A percentile compares a stretch with the other conserved stretches of the same genome.
Conservation (phyloP, 2,888 invertebrate genomes). For the Drosophila gaucha region DNA sequence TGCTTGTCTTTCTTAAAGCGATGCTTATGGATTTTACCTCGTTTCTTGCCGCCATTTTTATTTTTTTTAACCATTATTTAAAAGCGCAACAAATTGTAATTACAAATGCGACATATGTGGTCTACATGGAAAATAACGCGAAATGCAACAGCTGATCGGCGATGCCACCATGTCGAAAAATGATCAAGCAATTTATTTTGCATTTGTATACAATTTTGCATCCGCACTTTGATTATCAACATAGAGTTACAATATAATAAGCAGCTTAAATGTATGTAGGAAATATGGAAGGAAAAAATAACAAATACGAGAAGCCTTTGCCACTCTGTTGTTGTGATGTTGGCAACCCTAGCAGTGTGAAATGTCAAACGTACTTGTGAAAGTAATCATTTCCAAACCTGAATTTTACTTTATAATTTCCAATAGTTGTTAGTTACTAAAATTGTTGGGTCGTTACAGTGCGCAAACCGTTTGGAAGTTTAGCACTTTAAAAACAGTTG, state of each 20-base stretch:
- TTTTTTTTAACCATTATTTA: constrained; percentile 24
- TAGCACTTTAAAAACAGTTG: constrained; percentile 8
- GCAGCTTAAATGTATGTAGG: not conserved
- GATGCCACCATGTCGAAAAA: constrained; percentile 17
- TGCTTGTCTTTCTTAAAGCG: constrained; percentile 6
- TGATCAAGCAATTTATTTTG: not conserved
- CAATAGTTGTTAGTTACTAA: constrained; percentile 35
- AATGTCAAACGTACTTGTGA: constrained; percentile 59
- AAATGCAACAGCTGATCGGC: constrained; percentile 36
- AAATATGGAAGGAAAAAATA: not conserved
- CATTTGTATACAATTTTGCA: too few relatives aligned
- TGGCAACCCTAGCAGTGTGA: constrained; percentile 39
- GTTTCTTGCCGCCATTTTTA: constrained; percentile 5
- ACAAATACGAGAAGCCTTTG: not conserved
- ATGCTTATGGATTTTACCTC: not conserved
- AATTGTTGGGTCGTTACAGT: constrained; percentile 34
- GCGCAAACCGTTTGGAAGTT: constrained; percentile 7
- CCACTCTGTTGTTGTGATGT: not conserved
- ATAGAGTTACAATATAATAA: too few relatives aligned
- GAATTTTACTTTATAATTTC: constrained; percentile 45
- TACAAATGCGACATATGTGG: not conserved
- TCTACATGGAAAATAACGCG: not conserved
- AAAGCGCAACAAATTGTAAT: not conserved
- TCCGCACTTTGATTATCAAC: too few relatives aligned
- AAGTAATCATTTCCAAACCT: constrained; percentile 57